phyloP scores from a whole-genome alignment of 1,140 invertebrate species.

The Papilio polyxenes region DNA sequence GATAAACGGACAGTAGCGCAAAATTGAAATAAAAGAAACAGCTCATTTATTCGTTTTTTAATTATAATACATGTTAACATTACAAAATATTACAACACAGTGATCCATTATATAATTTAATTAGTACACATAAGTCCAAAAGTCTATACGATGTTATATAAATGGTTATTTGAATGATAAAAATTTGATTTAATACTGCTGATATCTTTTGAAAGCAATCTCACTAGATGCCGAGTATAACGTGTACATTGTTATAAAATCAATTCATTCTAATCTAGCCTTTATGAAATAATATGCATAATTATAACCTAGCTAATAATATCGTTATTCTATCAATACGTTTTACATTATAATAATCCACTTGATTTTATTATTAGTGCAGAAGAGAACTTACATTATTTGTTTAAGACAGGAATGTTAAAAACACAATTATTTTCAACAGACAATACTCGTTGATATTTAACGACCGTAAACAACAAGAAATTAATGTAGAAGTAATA shows the following conservation, averaged over 20 bases:
- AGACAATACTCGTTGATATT: not conserved
- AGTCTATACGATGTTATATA: conserved; percentile 5
- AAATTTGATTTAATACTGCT: conserved; percentile 4
- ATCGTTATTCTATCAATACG: not conserved
- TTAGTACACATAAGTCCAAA: conserved; percentile 11
- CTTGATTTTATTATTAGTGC: no score
- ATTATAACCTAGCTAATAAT: conserved; percentile 24
- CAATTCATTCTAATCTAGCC: conserved; percentile 27
- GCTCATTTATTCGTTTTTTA: not conserved
- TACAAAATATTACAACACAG: conserved; percentile 31
- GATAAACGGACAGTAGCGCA: conserved; percentile 31
- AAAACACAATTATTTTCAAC: not conserved
- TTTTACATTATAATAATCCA: not conserved
- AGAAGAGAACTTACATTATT: not conserved
- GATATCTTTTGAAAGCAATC: not conserved
- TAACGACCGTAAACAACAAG: not conserved
- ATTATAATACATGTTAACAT: conserved; percentile 26
- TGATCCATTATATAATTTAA: conserved; percentile 12
- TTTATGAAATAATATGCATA: not conserved
- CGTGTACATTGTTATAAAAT: not conserved
- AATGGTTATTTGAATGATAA: not conserved
- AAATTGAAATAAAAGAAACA: conserved; percentile 28
- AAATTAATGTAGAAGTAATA: no score
- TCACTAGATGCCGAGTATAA: not conserved
- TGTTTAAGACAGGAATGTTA: not conserved